A percentile compares a stretch with the other conserved stretches of the same genome.
These are phyloP conservation scores for Celastrina argiolus DNA, from an alignment of 2,888 invertebrate genomes.

Conservation along the genomic window DNA sequence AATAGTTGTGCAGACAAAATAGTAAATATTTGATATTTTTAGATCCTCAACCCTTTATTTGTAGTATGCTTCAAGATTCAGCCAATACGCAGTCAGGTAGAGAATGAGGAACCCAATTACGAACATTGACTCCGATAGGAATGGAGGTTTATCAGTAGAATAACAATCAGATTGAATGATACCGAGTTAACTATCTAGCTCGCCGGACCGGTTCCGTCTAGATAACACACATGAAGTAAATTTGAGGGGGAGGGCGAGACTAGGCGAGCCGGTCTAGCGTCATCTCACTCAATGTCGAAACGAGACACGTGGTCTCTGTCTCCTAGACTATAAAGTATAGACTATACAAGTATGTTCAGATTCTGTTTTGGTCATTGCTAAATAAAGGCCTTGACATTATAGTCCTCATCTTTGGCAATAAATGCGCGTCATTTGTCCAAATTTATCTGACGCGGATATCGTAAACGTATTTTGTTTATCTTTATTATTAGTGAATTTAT, in stretches of 20 bases:
- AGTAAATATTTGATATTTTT: too few relatives aligned
- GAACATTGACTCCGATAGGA: conserved; percentile 4
- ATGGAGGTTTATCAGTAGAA: background rate
- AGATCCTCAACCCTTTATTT: background rate
- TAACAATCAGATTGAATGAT: conserved; percentile 20
- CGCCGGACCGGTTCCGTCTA: conserved; percentile 16
- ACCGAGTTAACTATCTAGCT: conserved; percentile 9
- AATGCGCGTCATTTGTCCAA: conserved; percentile 27
- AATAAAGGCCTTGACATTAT: conserved; percentile 50
- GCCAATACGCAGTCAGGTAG: background rate
- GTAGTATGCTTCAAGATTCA: background rate
- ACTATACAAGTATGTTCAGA: background rate
- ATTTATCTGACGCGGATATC: conserved; percentile 15
- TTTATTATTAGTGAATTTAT: conserved; percentile 3
- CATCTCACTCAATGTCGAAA: conserved; percentile 18
- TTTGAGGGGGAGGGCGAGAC: conserved; percentile 10
- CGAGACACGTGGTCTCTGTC: background rate
- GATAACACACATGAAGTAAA: conserved; percentile 9
- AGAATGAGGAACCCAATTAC: background rate
- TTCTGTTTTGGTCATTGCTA: conserved; percentile 1
- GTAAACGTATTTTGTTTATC: conserved; percentile 10
- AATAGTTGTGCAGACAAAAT: too few relatives aligned
- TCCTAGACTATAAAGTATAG: too few relatives aligned
- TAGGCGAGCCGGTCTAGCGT: conserved; percentile 11
- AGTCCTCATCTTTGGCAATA: conserved; percentile 27